These are phyloP conservation scores for Pemphigus obesinymphae DNA, from an alignment of 1,140 invertebrate genomes.

Conservation along the genomic window DNA sequence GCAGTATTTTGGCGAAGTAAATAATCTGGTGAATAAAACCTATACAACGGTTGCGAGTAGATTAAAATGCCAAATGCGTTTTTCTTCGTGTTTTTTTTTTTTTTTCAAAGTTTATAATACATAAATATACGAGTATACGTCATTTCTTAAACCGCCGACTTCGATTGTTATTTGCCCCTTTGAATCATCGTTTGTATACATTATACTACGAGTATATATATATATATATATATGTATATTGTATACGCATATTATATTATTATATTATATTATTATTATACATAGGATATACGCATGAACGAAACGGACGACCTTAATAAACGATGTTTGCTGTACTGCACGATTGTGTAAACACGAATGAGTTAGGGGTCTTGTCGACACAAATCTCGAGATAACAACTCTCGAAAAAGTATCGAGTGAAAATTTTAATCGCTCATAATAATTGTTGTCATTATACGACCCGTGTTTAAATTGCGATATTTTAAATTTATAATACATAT, in stretches of 20 bases:
- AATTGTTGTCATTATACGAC: background rate
- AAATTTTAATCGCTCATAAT: background rate
- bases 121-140: background rate
- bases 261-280: background rate
- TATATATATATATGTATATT: background rate
- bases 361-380: background rate
- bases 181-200: background rate
- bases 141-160: background rate
- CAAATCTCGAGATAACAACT: background rate
- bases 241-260: background rate
- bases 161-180: background rate
- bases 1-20: background rate
- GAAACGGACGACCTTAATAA: background rate
- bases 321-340: background rate
- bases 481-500: no score
- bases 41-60: background rate
- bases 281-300: background rate
- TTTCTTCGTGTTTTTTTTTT: background rate
- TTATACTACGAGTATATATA: background rate
- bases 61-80: background rate
- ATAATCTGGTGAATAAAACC: background rate
- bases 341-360: background rate
- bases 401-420: background rate
- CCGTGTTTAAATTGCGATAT: background rate
- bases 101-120: background rate